Conservation (phyloP, 1,140 invertebrate species). For the Zaprionus lachaisei region DNA sequence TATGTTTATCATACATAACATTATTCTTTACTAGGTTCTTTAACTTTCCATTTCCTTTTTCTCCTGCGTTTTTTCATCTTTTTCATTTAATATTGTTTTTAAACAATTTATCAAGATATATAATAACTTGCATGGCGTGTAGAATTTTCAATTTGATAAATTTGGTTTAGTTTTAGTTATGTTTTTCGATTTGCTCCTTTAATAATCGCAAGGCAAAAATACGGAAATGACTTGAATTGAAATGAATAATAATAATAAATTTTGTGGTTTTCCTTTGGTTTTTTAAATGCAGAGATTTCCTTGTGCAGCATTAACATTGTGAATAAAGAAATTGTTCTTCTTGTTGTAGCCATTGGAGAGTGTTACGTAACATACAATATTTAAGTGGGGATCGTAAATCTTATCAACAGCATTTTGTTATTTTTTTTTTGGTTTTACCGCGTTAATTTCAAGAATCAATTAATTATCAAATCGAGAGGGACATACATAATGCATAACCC, state of each 20-base stretch:
- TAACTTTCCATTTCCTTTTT: not conserved
- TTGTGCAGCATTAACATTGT: conserved; percentile 84
- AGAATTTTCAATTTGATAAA: conserved; percentile 40
- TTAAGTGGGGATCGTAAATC: conserved; percentile 67
- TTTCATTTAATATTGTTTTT: conserved; percentile 49
- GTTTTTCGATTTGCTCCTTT: conserved; percentile 36
- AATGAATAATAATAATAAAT: conserved; percentile 73
- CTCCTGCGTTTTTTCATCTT: conserved; percentile 9
- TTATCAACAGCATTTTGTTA: conserved; percentile 64
- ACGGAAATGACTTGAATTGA: conserved; percentile 55
- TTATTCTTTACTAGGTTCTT: conserved; percentile 44
- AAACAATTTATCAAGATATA: conserved; percentile 43
- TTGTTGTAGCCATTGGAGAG: conserved; percentile 57
- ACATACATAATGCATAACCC: conserved; percentile 64
- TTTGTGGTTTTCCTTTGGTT: conserved; percentile 39
- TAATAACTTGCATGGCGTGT: conserved; percentile 44
- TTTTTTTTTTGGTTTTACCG: not conserved
- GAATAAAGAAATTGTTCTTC: conserved; percentile 63
- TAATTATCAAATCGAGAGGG: conserved; percentile 68
- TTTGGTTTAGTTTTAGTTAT: conserved; percentile 11
- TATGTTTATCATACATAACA: conserved; percentile 74
- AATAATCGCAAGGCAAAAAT: conserved; percentile 62
- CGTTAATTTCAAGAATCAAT: conserved; percentile 30
- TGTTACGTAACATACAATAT: conserved; percentile 56
- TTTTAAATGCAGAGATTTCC: conserved; percentile 81